These are phyloP conservation scores for Apodemia mormo DNA, from an alignment of 2,888 invertebrate species.

Conservation along the genomic window DNA sequence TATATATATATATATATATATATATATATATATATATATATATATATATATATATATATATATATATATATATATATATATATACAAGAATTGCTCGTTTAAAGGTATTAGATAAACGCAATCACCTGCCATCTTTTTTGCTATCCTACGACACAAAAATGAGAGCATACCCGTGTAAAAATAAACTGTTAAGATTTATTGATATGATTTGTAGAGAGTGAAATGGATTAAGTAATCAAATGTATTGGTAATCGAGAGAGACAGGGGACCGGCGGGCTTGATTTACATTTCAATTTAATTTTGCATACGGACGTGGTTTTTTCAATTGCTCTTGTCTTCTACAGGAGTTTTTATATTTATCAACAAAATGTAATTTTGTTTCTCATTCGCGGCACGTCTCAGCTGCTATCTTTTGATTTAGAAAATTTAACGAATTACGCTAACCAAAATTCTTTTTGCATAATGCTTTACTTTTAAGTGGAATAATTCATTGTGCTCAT, in stretches of 20 bases:
- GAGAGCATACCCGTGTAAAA: no score
- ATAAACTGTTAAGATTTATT: neutral
- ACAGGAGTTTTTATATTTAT: conserved; percentile 4
- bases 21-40: no score
- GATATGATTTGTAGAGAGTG: neutral
- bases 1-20: no score
- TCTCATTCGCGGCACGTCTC: conserved; percentile 11
- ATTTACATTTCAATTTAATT: conserved; percentile 73
- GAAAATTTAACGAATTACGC: neutral
- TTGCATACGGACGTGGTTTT: conserved; percentile 61
- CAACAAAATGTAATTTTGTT: conserved; percentile 13
- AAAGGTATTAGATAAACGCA: no score
- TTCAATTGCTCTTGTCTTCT: conserved; percentile 26
- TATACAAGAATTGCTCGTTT: no score
- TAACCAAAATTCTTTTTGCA: neutral
- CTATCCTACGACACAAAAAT: no score
- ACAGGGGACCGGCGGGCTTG: conserved; percentile 66
- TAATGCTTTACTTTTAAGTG: neutral
- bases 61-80: no score
- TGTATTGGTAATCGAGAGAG: conserved; percentile 55
- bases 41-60: no score
- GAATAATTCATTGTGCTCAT: neutral
- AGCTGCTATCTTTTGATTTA: conserved; percentile 17
- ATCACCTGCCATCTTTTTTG: no score
- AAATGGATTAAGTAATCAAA: conserved; percentile 60